Evolutionary conservation across 2,797 vertebrate species (phyloP).

Genomic region (Anabacerthia variegaticeps): DNA sequence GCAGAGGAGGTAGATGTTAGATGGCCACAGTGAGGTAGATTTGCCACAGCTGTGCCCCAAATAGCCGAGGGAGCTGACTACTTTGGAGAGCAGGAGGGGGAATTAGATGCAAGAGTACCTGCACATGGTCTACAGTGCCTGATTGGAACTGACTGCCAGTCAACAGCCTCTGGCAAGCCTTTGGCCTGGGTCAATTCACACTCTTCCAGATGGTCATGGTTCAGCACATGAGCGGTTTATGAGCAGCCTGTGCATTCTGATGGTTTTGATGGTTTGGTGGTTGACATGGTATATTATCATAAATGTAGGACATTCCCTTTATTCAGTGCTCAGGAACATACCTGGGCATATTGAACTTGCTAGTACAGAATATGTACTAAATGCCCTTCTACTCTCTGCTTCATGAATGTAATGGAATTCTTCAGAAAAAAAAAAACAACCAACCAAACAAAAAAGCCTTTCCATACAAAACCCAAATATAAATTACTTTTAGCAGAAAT

Average conservation of each 20-base stretch:
- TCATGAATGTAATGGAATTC: not conserved
- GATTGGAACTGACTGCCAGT: not conserved
- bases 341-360: not conserved
- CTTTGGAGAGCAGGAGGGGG: not conserved
- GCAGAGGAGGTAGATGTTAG: not conserved
- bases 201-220: not conserved
- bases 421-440: not conserved
- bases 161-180: not conserved
- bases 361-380: not conserved
- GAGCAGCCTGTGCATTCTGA: not conserved
- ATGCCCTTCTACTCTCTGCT: not conserved
- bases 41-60: not conserved
- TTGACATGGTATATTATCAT: not conserved
- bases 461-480: not conserved
- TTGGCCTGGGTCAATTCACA: not conserved
- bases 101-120: not conserved
- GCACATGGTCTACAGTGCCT: not conserved
- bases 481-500: not conserved
- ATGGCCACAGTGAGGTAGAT: fast-evolving
- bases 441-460: not conserved
- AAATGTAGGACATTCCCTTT: not conserved
- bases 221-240: fast-evolving
- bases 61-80: not conserved
- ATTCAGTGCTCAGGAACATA: not conserved
- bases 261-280: no score